Conservation (phyloP, 2,888 invertebrate species). For the Allacma fusca region DNA sequence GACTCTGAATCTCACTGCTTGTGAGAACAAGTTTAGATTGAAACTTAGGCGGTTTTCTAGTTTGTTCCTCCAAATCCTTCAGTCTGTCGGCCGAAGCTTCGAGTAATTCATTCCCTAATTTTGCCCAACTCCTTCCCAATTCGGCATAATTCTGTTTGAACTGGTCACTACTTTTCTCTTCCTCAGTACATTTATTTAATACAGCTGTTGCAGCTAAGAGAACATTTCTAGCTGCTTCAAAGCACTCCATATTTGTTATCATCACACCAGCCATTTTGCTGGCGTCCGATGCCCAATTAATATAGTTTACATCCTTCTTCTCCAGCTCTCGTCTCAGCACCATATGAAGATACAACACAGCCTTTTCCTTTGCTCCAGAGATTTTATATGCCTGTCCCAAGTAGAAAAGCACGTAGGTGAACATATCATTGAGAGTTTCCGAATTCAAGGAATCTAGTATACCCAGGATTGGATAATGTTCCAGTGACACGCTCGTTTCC, state of each 20-base stretch:
- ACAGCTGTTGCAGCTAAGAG: constrained; percentile 57
- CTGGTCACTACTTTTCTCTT: constrained; percentile 55
- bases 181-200: constrained; percentile 52
- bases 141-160: constrained; percentile 60
- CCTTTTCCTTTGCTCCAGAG: constrained; percentile 58
- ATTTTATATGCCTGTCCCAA: constrained; percentile 60
- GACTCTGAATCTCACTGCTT: constrained; percentile 55
- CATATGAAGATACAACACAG: constrained; percentile 59
- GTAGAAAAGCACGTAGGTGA: constrained; percentile 60
- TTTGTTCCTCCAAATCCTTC: constrained; percentile 59
- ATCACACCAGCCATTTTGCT: constrained; percentile 57
- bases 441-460: constrained; percentile 59
- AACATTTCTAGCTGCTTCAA: constrained; percentile 57
- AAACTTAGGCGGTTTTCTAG: constrained; percentile 57
- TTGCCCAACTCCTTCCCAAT: constrained; percentile 57
- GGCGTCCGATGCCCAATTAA: constrained; percentile 58
- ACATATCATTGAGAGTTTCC: constrained; percentile 58
- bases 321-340: constrained; percentile 58
- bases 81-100: constrained; percentile 58
- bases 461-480: constrained; percentile 48
- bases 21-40: constrained; percentile 50
- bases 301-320: constrained; percentile 54
- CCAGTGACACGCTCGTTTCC: constrained; percentile 46
- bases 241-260: constrained; percentile 57
- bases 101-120: constrained; percentile 57